Evolutionary conservation across 2,113 vertebrate species (phyloP), one percentile per base, ranked within the genome.

Genomic region (Actenoides hombroni): DNA sequence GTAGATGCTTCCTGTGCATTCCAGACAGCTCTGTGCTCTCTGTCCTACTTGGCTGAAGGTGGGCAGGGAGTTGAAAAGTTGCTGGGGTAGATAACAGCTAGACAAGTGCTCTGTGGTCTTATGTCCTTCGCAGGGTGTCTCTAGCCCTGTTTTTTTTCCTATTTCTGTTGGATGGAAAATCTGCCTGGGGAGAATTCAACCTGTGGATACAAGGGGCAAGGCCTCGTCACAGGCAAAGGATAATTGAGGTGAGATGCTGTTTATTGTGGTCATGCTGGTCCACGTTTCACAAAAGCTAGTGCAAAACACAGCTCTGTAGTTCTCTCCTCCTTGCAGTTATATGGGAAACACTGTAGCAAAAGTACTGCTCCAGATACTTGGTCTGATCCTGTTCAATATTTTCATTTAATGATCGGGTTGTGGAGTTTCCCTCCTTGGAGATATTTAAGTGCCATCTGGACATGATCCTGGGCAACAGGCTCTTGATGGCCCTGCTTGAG

Each of bases 401-500:
- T 75, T 61, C 5, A 11, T 70, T 35, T 61, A 61, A 25, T 6
- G 3, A 37, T 42, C 1, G 12, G 23, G 12, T 37, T 33, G 48
- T 83, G 39, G 31, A 49, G 28, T 51, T 33, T 37, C 9, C 10
- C 29, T 77, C 51, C 10, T 16, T 46, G 25, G 25, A 87, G 23
- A 33, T 49, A 44, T 16, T 21, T 37, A 48, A 51, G 84, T 82
- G 25, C 29, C 2, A 0, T 44, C 69, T 84, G 39, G 53, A 57
- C 1, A 0, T 16, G 10, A 49, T 65, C 60, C 33, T 69, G 59
- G 40, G 33, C 8, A 42, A 4, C 14, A 3, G 1, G 53, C 28
- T 71, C n/a, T 85, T 1, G 2, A 16, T 57, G 44, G 29, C 49
- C 46, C 25, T 65, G 33, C 60, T 53, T 35, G 25, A 69, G 59